Base-by-base conservation (phyloP, 2,797 vertebrate genomes). In the Hydrocynus forskahlii region DNA sequence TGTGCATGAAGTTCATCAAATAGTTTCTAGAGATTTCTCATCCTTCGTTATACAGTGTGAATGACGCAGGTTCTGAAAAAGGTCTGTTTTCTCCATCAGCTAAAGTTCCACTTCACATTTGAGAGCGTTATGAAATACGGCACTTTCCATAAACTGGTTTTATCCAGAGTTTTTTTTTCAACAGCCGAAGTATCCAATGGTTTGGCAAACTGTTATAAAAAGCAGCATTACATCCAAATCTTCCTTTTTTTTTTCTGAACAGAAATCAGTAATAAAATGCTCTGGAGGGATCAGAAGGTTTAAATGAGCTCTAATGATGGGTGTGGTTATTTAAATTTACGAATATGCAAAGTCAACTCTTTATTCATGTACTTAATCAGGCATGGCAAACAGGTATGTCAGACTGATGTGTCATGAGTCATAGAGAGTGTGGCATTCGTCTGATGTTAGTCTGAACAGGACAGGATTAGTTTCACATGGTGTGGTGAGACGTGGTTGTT, bases 91-190 rank as follows among this genome's bases (percentile, higher is more conserved):
- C 35, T 40, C 50, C 19, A 54, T 72, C 19, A 69, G 40, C 19
- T 68, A 1, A 69, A 45, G 40, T 69, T 21, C 23, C 21, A 16
- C 12, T 70, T 45, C 43, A 21, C 4, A 23, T 50, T 54, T 55
- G 19, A 17, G 50, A 35, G 50, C n/a, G 50, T 71, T 71, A 54
- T 54, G 48, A 71, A 71, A 71, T 72, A 66, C 35, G 16, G 35
- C 35, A 66, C 25, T 55, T 52, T 55, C 69, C 69, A 54, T 72
- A 35, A 54, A 29, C 68, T 52, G 52, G 25, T 13, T 35, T 54
- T 12, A 52, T 54, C 69, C 69, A 54, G 21, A 23, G 21, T 23
- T 54, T 54, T 16, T 54, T 16, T 71, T 17, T 52, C 29, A 25
- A 45, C 10, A 48, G 13, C 19, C 7, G 5, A 21, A 2, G 16